phyloP scores from a whole-genome alignment of 2,797 vertebrate species.

The Paguma larvata region DNA sequence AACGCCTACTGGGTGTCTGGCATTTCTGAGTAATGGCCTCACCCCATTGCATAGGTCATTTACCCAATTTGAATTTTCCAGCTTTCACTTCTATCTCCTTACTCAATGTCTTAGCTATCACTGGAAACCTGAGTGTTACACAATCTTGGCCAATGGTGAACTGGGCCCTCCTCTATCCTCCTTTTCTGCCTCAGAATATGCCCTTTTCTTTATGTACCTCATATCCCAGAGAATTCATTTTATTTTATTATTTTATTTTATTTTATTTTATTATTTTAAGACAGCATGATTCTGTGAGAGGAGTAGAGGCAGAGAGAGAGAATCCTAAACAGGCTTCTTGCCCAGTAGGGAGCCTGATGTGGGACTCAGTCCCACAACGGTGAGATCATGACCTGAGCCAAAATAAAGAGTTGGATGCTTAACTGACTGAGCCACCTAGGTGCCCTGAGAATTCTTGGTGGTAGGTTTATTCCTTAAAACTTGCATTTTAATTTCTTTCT shows the following conservation, averaged over 20 bases:
- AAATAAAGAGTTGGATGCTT: too few relatives aligned
- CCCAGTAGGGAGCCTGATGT: too few relatives aligned
- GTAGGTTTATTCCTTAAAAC: conserved; percentile 49
- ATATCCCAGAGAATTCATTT: background rate
- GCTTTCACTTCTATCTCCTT: background rate
- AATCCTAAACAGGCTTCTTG: too few relatives aligned
- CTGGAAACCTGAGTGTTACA: background rate
- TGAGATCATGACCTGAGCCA: too few relatives aligned
- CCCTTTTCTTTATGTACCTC: background rate
- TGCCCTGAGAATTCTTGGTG: background rate
- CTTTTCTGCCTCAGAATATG: conserved; percentile 41
- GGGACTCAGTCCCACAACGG: too few relatives aligned
- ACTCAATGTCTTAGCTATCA: background rate
- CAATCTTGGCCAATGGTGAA: conserved; percentile 20
- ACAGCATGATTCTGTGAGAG: too few relatives aligned
- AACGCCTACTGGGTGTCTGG: conserved; percentile 52
- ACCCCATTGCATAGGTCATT: conserved; percentile 49
- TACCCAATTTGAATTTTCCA: conserved; percentile 54
- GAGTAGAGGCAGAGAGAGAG: too few relatives aligned
- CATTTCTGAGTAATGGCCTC: conserved; percentile 21
- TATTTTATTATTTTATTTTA: too few relatives aligned
- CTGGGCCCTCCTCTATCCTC: background rate
- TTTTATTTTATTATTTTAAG: too few relatives aligned
- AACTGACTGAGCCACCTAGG: too few relatives aligned
- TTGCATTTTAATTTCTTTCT: conserved; percentile 42